These are phyloP conservation scores for Antheraea assamensis DNA, from an alignment of 2,888 invertebrate genomes.

Conservation along the genomic window DNA sequence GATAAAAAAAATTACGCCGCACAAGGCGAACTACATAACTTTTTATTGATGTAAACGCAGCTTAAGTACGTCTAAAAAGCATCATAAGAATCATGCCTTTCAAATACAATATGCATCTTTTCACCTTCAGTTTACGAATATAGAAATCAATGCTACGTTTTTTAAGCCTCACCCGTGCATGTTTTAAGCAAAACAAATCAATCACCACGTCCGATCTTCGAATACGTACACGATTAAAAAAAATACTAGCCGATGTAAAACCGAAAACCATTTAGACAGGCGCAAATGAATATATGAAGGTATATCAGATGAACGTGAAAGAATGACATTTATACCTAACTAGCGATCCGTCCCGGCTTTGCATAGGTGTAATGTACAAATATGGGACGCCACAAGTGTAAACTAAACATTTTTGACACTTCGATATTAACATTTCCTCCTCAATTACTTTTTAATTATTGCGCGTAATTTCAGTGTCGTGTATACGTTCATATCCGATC, in stretches of 20 bases:
- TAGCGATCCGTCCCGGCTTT: too few relatives aligned
- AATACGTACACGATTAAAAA: background rate
- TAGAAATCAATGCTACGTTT: background rate
- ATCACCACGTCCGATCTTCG: background rate
- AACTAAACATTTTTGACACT: too few relatives aligned
- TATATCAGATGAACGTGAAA: background rate
- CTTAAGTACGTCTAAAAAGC: background rate
- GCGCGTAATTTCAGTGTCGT: too few relatives aligned
- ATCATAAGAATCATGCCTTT: constrained; percentile 2
- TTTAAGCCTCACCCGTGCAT: background rate
- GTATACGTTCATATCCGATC: too few relatives aligned
- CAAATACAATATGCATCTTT: background rate
- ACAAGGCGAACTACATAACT: background rate
- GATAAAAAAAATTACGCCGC: background rate
- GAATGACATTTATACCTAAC: background rate
- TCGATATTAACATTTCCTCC: too few relatives aligned
- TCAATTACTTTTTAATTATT: too few relatives aligned
- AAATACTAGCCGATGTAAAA: background rate
- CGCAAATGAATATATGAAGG: background rate
- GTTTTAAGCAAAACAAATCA: background rate
- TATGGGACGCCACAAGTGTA: too few relatives aligned
- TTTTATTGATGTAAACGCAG: background rate
- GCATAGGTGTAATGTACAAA: too few relatives aligned
- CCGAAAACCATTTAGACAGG: background rate
- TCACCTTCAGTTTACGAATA: background rate